phyloP scores from a whole-genome alignment of 2,888 invertebrate species.

The Sinohyriopsis cumingii region DNA sequence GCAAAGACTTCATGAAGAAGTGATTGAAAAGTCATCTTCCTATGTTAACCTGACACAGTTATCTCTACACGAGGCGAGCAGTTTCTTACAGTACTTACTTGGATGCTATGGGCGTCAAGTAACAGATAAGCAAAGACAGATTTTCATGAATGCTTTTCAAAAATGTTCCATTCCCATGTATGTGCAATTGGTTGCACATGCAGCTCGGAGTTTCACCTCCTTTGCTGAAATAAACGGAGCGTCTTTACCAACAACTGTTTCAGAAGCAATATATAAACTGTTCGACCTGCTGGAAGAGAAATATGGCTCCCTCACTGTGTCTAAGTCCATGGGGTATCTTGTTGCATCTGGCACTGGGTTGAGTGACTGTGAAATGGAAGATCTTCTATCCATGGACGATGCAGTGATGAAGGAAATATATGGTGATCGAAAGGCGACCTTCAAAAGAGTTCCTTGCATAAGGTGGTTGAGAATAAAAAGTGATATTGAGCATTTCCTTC shows the following conservation, averaged over 20 bases:
- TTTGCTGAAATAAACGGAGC: constrained; percentile 21
- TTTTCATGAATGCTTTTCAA: constrained; percentile 44
- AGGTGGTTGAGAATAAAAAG: constrained; percentile 65
- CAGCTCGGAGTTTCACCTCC: constrained; percentile 50
- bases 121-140: constrained; percentile 49
- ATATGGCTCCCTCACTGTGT: constrained; percentile 57
- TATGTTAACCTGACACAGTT: constrained; percentile 36
- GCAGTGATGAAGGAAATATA: constrained; percentile 59
- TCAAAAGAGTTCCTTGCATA: constrained; percentile 56
- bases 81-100: constrained; percentile 40
- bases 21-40: constrained; percentile 22
- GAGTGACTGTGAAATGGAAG: constrained; percentile 70
- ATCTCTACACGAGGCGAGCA: constrained; percentile 34
- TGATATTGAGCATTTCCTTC: constrained; percentile 58
- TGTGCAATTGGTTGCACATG: constrained; percentile 51
- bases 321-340: constrained; percentile 59
- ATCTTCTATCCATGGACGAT: constrained; percentile 69
- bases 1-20: constrained; percentile 43
- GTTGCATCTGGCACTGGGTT: constrained; percentile 66
- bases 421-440: constrained; percentile 39
- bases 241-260: constrained; percentile 41
- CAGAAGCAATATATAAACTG: constrained; percentile 47
- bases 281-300: constrained; percentile 57
- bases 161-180: constrained; percentile 59
- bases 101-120: constrained; percentile 45